Conservation (phyloP, 2,113 vertebrate species). For the Circaetus cinerascens region DNA sequence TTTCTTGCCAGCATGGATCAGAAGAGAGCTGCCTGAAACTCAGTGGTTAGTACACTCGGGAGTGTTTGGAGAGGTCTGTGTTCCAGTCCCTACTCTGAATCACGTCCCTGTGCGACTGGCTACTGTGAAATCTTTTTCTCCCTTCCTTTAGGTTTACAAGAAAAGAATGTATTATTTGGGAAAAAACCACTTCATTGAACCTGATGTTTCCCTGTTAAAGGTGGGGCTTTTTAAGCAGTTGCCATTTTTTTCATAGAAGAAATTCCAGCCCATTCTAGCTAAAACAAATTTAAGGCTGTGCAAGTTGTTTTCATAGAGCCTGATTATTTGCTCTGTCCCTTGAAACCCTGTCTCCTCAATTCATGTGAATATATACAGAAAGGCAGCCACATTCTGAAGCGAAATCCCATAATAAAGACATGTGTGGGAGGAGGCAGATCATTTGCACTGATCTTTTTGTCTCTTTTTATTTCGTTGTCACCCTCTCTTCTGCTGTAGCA, state of each 20-base stretch:
- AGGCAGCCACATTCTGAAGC: neutral
- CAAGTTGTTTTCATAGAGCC: neutral
- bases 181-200: neutral
- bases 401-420: neutral
- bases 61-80: neutral
- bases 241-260: neutral
- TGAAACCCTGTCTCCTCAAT: neutral
- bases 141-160: neutral
- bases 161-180: neutral
- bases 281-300: neutral
- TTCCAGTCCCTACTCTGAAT: neutral
- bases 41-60: neutral
- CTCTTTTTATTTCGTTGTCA: neutral
- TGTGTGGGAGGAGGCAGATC: neutral
- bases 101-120: fast-evolving
- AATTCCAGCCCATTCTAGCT: neutral
- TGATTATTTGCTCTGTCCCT: neutral
- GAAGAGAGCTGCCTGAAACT: neutral
- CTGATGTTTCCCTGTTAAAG: neutral
- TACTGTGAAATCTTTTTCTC: neutral
- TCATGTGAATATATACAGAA: neutral
- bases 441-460: slow-evolving; percentile 4
- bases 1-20: slow-evolving; percentile 28
- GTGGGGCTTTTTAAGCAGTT: neutral
- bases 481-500: neutral